Evolutionary conservation across 2,888 invertebrate genomes (phyloP), one percentile per base, ranked within the genome.

Genomic region (Gibbula magus): DNA sequence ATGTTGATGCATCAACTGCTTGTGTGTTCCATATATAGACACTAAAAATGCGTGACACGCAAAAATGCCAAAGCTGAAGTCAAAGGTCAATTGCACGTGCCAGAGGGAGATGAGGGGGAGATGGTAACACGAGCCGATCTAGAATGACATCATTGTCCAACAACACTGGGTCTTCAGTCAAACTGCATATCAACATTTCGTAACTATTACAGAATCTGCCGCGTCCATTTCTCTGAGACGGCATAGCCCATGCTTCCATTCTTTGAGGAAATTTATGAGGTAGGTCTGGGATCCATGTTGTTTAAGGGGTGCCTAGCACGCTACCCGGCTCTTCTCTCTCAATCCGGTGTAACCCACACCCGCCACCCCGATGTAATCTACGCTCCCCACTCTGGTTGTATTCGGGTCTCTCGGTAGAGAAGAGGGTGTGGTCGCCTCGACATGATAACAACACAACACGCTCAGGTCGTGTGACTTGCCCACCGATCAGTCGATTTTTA

Each of bases 181-280:
- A 32, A 70, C 20, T 70, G 70, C 70, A 70, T 70, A 70, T 35
- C 70, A 70, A 70, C 70, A 70, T 70, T 70, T 70, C 70, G 70
- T 70, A 70, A 70, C 70, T 70, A 70, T 70, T 70, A 70, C 70
- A 70, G 35, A 70, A 70, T 70, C 70, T 70, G 32, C 70, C 35
- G 35, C 35, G 20, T 32, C 67, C 70, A 18, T 70, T 39, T 70
- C 70, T 70, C 13, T 70, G 32, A 20, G 45, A 45, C 45, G 10
- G 45, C 10, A 45, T 45, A 45, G 8, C 45, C 45, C 13, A 45
- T 45, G 45, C 45, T 45, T 45, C 45, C 45, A 45, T 45, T 45
- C 45, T 45, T 45, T 45, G 45, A 39, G 35, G 70, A 70, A 70
- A 70, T 70, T 70, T 70, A 70, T 35, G 70, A 39, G 35, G 35